Evolutionary conservation across 1,140 invertebrate genomes (phyloP).

Genomic region (Ptiloglossa arizonensis): DNA sequence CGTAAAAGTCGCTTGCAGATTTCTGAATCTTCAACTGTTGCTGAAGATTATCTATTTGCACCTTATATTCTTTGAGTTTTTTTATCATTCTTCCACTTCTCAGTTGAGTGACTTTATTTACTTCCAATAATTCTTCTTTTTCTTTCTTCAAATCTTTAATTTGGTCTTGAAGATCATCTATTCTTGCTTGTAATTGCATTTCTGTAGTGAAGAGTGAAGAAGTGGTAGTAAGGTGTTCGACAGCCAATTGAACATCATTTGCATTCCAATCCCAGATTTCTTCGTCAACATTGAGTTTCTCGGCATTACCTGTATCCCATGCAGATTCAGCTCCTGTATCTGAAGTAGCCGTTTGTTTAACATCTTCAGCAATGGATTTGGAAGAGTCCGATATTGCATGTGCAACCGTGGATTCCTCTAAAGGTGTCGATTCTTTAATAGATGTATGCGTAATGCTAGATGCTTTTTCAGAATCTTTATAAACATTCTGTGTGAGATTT

Average conservation of each 20-base stretch:
- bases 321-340: constrained; percentile 52
- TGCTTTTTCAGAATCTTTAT: not conserved
- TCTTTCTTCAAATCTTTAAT: constrained; percentile 82
- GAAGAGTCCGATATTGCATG: constrained; percentile 16
- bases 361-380: not conserved
- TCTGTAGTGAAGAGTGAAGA: constrained; percentile 53
- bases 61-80: constrained; percentile 89
- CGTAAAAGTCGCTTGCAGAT: constrained; percentile 82
- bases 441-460: not conserved
- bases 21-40: constrained; percentile 82
- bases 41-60: constrained; percentile 84
- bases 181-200: constrained; percentile 69
- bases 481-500: constrained; percentile 15
- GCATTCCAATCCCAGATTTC: constrained; percentile 84
- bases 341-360: not conserved
- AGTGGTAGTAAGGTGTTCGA: constrained; percentile 63
- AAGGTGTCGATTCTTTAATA: constrained; percentile 8
- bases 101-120: constrained; percentile 84
- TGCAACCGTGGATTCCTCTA: constrained; percentile 6
- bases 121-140: constrained; percentile 80
- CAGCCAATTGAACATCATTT: constrained; percentile 80
- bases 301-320: constrained; percentile 64
- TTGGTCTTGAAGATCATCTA: constrained; percentile 79
- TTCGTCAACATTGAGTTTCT: constrained; percentile 76
- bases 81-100: constrained; percentile 88